These are phyloP conservation scores for Calliphora vicina DNA, from an alignment of 1,140 invertebrate genomes.

Conservation along the genomic window DNA sequence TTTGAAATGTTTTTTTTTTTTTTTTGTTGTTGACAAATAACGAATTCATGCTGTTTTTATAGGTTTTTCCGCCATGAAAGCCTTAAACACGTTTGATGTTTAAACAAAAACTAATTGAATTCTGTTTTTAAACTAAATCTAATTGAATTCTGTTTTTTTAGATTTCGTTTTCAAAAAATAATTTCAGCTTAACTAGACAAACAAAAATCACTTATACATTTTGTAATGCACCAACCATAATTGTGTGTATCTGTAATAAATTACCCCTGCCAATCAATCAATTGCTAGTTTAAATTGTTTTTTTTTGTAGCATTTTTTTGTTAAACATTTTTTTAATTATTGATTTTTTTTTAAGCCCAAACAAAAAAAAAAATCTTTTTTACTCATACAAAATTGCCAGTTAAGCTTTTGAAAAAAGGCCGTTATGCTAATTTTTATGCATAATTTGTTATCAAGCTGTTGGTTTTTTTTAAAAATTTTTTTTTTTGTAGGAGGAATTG, in stretches of 20 bases:
- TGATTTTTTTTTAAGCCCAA: background rate
- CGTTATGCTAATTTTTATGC: constrained; percentile 4
- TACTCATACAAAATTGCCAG: background rate
- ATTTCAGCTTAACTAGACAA: no score
- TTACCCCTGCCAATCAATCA: background rate
- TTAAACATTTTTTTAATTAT: background rate
- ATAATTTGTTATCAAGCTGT: background rate
- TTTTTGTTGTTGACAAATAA: background rate
- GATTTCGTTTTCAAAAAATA: background rate
- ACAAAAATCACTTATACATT: background rate
- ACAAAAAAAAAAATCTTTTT: background rate
- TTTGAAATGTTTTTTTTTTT: background rate
- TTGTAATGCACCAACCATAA: background rate
- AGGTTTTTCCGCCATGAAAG: background rate
- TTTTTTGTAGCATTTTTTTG: background rate
- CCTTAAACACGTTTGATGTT: background rate
- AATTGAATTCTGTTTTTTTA: background rate
- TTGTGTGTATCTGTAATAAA: background rate
- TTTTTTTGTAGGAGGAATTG: background rate
- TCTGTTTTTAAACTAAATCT: background rate
- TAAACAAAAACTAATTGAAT: background rate
- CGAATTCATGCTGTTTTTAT: background rate
- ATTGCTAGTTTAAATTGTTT: background rate
- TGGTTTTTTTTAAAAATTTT: no score
- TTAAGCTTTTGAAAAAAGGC: background rate